Conservation (phyloP, 2,797 vertebrate species). For the Nasua narica region DNA sequence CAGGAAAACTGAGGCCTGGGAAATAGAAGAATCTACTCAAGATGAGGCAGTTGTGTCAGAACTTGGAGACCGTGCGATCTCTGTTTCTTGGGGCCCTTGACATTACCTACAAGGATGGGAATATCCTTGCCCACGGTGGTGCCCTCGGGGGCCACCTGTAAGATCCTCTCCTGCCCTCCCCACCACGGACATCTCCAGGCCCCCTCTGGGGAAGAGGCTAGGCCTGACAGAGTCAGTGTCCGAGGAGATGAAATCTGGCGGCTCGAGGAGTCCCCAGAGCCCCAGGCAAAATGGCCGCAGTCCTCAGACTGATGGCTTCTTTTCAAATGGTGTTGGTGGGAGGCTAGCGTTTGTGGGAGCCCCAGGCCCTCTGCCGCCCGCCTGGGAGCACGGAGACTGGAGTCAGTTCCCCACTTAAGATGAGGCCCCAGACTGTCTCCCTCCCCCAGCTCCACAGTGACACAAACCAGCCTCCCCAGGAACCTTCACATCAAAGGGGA, state of each 20-base stretch:
- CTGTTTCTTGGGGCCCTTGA: neutral
- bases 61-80: neutral
- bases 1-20: neutral
- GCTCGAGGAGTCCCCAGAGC: neutral
- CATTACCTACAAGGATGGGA: neutral
- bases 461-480: slow-evolving; percentile 55
- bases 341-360: neutral
- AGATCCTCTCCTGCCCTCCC: neutral
- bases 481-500: slow-evolving; percentile 64
- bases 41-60: neutral
- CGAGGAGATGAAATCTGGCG: neutral
- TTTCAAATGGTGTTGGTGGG: neutral
- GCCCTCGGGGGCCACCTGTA: neutral
- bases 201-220: neutral
- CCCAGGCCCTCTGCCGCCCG: fast-evolving
- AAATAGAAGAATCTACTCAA: neutral
- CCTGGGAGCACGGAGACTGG: neutral
- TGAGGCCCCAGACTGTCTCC: neutral
- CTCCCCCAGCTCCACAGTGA: neutral
- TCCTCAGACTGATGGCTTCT: neutral
- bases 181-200: fast-evolving
- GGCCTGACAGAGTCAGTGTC: neutral
- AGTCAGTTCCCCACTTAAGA: neutral
- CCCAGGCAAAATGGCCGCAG: neutral
- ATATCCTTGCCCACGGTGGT: neutral